phyloP scores from a whole-genome alignment of 2,113 vertebrate genomes.

The Garra rufa region DNA sequence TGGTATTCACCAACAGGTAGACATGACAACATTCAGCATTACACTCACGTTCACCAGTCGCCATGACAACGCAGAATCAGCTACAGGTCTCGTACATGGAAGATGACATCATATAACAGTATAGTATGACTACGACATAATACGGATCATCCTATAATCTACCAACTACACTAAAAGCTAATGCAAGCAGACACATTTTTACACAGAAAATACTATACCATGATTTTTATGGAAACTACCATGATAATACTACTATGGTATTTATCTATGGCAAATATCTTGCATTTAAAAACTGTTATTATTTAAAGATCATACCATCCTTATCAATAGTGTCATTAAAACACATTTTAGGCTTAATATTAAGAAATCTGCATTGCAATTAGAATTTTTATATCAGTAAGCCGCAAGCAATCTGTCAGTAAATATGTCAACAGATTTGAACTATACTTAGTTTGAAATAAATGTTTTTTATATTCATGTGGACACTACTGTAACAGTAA shows the following conservation, averaged over 20 bases:
- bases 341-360: too few relatives aligned
- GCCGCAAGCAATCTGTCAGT: too few relatives aligned
- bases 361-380: too few relatives aligned
- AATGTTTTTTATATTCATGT: too few relatives aligned
- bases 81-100: neutral
- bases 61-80: constrained; percentile 45
- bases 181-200: constrained; percentile 33
- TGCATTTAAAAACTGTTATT: too few relatives aligned
- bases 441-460: too few relatives aligned
- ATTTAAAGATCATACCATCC: too few relatives aligned
- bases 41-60: constrained; percentile 33
- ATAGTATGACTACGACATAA: neutral
- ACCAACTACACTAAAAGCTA: constrained; percentile 2
- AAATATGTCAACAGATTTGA: too few relatives aligned
- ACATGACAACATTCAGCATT: constrained; percentile 39
- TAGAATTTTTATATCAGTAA: too few relatives aligned
- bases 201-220: neutral
- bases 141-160: constrained; percentile 3
- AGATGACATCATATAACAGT: constrained; percentile 1
- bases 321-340: too few relatives aligned
- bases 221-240: neutral
- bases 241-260: neutral
- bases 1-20: neutral
- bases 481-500: neutral
- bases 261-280: neutral